These are phyloP conservation scores for Ormyrus nitidulus DNA, from an alignment of 2,888 invertebrate species.

Conservation along the genomic window DNA sequence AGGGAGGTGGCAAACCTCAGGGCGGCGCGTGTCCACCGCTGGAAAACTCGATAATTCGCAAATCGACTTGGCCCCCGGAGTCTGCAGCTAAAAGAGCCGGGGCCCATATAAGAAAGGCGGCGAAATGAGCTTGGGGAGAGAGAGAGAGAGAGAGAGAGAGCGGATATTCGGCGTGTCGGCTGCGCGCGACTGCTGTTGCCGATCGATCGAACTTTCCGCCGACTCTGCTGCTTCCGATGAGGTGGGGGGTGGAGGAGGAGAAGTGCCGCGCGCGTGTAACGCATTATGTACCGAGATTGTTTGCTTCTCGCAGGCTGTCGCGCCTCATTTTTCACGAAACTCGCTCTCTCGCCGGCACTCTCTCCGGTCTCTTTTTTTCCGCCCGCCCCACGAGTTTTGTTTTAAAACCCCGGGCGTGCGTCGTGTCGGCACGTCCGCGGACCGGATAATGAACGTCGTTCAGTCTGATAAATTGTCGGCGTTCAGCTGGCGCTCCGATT, in stretches of 20 bases:
- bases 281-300: conserved; percentile 42
- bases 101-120: neutral
- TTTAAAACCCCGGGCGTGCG: conserved; percentile 6
- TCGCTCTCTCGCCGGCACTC: neutral
- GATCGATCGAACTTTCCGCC: too few relatives aligned
- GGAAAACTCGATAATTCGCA: neutral
- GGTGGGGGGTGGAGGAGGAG: too few relatives aligned
- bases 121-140: neutral
- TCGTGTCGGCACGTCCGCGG: conserved; percentile 41
- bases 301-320: conserved; percentile 13
- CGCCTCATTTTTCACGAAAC: conserved; percentile 39
- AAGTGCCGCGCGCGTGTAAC: conserved; percentile 15
- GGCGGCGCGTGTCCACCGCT: neutral
- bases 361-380: conserved; percentile 35
- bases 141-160: too few relatives aligned
- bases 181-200: too few relatives aligned
- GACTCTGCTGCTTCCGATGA: conserved; percentile 16
- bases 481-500: neutral
- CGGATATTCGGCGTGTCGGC: too few relatives aligned
- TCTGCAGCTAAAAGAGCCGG: neutral
- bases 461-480: conserved; percentile 47
- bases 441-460: conserved; percentile 52
- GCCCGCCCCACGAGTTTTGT: conserved; percentile 1
- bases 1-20: neutral
- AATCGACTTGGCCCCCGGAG: neutral